Conservation (phyloP, 2,888 invertebrate genomes). For the Leuctra nigra region DNA sequence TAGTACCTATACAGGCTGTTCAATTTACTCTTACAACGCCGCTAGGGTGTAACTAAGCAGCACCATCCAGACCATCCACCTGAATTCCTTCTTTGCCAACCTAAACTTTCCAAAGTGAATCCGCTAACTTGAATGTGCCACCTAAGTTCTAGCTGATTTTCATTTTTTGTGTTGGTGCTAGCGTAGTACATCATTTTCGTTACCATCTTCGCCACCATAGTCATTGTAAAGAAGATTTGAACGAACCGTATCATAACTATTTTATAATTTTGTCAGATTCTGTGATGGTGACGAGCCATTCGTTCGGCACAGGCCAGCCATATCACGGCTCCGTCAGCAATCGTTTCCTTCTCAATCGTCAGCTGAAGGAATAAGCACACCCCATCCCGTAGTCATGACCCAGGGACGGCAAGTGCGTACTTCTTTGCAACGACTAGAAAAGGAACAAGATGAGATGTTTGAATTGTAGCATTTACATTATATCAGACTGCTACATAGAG, state of each 20-base stretch:
- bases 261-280: slow-evolving; percentile 14
- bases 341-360: slow-evolving; percentile 41
- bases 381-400: slow-evolving; percentile 61
- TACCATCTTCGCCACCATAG: too few relatives aligned
- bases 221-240: too few relatives aligned
- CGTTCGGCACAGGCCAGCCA: slow-evolving; percentile 37
- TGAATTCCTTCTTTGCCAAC: too few relatives aligned
- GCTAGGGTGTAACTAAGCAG: too few relatives aligned
- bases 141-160: too few relatives aligned
- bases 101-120: too few relatives aligned
- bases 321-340: slow-evolving; percentile 40
- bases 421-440: slow-evolving; percentile 73
- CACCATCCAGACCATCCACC: too few relatives aligned
- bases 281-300: slow-evolving; percentile 22
- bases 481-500: not conserved
- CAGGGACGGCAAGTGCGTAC: slow-evolving; percentile 74
- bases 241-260: not conserved
- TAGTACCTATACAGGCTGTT: too few relatives aligned
- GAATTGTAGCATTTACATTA: slow-evolving; percentile 68
- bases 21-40: too few relatives aligned
- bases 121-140: too few relatives aligned
- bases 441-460: slow-evolving; percentile 83
- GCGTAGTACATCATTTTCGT: too few relatives aligned
- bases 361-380: slow-evolving; percentile 42
- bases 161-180: too few relatives aligned